Evolutionary conservation across 2,888 invertebrate genomes (phyloP).

Genomic region (Phalera bucephala): DNA sequence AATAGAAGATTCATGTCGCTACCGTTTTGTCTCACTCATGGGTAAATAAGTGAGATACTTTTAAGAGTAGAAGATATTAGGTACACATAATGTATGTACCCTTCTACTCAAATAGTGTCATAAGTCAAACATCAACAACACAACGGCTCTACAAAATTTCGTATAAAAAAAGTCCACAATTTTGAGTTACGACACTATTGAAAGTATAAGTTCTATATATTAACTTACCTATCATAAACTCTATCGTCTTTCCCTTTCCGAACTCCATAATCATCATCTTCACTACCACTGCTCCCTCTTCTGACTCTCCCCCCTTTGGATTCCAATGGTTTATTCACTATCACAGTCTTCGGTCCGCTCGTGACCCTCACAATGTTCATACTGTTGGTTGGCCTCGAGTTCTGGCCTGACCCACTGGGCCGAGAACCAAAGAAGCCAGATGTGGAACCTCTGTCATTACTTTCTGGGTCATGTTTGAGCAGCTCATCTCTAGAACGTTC

Average conservation of each 20-base stretch:
- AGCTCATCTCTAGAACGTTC: constrained; percentile 81
- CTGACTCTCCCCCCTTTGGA: constrained; percentile 68
- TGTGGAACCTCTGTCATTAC: constrained; percentile 49
- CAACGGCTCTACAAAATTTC: too few species aligned
- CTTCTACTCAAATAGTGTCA: constrained; percentile 1
- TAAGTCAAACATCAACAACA: too few species aligned
- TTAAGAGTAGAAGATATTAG: too few species aligned
- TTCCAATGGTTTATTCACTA: constrained; percentile 44
- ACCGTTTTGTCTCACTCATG: too few species aligned
- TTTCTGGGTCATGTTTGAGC: constrained; percentile 73
- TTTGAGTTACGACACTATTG: too few species aligned
- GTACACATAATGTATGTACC: too few species aligned
- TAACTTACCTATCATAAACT: constrained; percentile 85
- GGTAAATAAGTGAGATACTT: too few species aligned
- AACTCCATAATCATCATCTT: constrained; percentile 84
- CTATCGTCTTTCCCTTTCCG: constrained; percentile 84
- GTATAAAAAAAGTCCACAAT: too few species aligned
- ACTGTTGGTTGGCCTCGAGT: constrained; percentile 26
- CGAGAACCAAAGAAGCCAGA: constrained; percentile 39
- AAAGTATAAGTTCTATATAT: background rate
- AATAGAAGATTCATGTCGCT: too few species aligned
- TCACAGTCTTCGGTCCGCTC: constrained; percentile 39
- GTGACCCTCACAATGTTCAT: constrained; percentile 47
- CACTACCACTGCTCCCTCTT: constrained; percentile 80
- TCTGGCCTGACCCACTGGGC: constrained; percentile 52